Base-by-base conservation (phyloP, 1,140 invertebrate species). In the Melipona quadrifasciata region DNA sequence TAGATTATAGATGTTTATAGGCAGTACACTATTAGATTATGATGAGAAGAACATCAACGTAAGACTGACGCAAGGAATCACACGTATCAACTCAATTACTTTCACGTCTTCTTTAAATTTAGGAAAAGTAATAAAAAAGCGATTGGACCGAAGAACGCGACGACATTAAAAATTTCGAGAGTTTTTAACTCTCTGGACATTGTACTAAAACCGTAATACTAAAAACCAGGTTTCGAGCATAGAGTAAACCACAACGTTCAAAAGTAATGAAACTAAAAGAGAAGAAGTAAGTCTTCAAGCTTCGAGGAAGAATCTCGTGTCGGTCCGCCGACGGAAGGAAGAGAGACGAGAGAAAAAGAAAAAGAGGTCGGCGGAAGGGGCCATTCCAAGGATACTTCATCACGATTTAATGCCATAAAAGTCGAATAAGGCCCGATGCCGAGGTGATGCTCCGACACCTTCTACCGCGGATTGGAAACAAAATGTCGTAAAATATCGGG, bases 401-500 rank as follows among this genome's bases (percentile, higher is more conserved):
- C 87, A 91, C 76, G 91, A 90, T 81, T 92, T 92, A 91, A 84
- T 70, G 83, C 65, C 76, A 90, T 92, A 92, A 92, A 92, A 89
- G 90, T 92, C 87, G 84, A 90, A 92, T 90, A 88, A 91, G 90
- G 88, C 78, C 89, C 90, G 84, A 82, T 82, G 79, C 53, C 74
- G 76, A 8, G 78, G 75, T 90, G 83, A 89, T 90, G 85, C 86
- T 76, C 80, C 75, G 39, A 31, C 75, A 85, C 79, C 76, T 86
- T 85, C 61, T 76, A 70, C 53, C 82, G 77, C 84, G 91, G 90
- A 93, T 92, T 92, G 91, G 91, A 93, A 93, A 93, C 92, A 93
- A 93, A 92, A 93, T 93, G 91, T 91, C 91, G 82, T 93, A 92
- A 92, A 93, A 90, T 92, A 93, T 90, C 78, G 80, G 61, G 55